Conservation (phyloP, 2,113 vertebrate species). For the Chaetorhynchus papuensis region DNA sequence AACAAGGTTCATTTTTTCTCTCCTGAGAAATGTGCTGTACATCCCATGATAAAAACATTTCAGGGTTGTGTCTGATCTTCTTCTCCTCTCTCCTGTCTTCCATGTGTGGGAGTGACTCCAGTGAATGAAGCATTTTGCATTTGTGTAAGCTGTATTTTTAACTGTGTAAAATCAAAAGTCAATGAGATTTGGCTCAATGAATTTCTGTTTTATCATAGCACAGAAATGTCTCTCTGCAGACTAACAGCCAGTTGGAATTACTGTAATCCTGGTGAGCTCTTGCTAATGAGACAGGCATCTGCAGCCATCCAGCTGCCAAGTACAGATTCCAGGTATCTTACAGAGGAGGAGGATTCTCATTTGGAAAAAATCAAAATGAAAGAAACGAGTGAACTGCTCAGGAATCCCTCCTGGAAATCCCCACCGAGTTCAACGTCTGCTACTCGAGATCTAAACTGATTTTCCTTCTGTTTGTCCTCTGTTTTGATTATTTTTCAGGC, state of each 20-base stretch:
- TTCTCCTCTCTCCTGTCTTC: not conserved
- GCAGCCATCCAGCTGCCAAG: slow-evolving; percentile 20
- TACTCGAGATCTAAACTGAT: fast-evolving
- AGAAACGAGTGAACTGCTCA: not conserved
- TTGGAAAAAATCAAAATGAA: not conserved
- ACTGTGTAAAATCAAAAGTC: not conserved
- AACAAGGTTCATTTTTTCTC: not conserved
- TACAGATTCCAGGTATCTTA: not conserved
- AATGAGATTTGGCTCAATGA: slow-evolving; percentile 1
- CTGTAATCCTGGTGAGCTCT: not conserved
- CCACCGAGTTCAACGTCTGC: not conserved
- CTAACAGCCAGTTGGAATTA: not conserved
- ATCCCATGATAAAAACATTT: not conserved
- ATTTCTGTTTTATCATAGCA: not conserved
- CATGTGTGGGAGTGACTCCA: not conserved
- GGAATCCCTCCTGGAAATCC: not conserved
- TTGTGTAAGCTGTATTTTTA: not conserved
- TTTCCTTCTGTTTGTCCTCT: not conserved
- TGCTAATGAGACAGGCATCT: slow-evolving; percentile 15
- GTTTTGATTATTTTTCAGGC: not conserved
- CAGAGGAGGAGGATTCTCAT: not conserved
- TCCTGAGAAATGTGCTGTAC: not conserved
- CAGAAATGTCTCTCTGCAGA: not conserved
- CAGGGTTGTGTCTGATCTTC: not conserved
- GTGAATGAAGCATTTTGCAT: not conserved